These are phyloP conservation scores for Enteromius paludinosus DNA, from an alignment of 2,797 vertebrate species.

Conservation along the genomic window DNA sequence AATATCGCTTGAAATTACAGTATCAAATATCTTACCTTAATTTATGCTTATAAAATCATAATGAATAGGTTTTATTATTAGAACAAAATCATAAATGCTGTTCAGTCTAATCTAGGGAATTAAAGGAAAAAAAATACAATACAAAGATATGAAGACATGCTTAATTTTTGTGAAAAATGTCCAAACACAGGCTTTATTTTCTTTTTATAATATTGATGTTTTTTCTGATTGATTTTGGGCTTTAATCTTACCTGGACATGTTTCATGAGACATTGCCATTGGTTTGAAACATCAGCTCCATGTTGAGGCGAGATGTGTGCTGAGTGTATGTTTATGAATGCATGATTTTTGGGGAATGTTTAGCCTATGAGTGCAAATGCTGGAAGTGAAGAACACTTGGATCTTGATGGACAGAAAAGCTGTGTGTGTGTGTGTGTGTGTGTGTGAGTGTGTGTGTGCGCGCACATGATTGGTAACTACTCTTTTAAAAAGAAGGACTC, in stretches of 20 bases:
- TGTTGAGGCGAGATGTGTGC: conserved; percentile 10
- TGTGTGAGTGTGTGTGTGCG: conserved; percentile 7
- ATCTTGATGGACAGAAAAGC: conserved; percentile 16
- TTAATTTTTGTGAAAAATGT: not conserved
- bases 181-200: not conserved
- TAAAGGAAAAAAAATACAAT: not conserved
- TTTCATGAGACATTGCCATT: not conserved
- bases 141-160: not conserved
- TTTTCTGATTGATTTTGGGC: not conserved
- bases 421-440: not conserved
- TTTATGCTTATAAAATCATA: not conserved
- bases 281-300: conserved; percentile 13
- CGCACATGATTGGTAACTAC: conserved; percentile 12
- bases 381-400: conserved; percentile 18
- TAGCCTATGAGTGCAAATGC: not conserved
- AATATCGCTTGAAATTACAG: not conserved
- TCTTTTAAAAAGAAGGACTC: conserved; percentile 41
- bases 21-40: not conserved
- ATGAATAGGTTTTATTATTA: not conserved
- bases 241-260: not conserved
- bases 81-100: not conserved
- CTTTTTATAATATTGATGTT: not conserved
- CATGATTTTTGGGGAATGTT: conserved; percentile 14
- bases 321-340: conserved; percentile 20
- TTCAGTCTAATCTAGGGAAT: not conserved